A percentile compares a stretch with the other conserved stretches of the same genome.
Conservation (phyloP, 2,888 invertebrate species). For the Empis stercorea region DNA sequence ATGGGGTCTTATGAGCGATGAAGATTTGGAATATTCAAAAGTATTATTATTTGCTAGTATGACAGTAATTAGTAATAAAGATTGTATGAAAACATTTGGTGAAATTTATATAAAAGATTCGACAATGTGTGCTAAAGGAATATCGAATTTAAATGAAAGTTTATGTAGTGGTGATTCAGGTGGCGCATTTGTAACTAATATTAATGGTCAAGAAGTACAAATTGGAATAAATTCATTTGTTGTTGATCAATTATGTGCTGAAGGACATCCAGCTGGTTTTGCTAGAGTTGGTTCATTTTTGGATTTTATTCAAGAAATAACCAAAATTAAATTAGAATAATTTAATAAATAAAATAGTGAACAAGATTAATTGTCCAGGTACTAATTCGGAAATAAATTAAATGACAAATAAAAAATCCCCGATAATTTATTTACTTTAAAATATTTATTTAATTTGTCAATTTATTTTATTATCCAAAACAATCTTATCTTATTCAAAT, state of each 20-base stretch:
- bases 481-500: too few species aligned
- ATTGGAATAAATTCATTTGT: slow-evolving; percentile 33
- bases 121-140: slow-evolving; percentile 25
- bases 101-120: slow-evolving; percentile 17
- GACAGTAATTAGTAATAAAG: slow-evolving; percentile 21
- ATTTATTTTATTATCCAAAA: too few species aligned
- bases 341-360: too few species aligned
- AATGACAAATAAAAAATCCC: too few species aligned
- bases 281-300: slow-evolving; percentile 25
- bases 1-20: slow-evolving; percentile 26
- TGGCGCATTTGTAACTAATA: slow-evolving; percentile 22
- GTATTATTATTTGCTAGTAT: slow-evolving; percentile 23
- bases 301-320: slow-evolving; percentile 19
- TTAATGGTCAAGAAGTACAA: slow-evolving; percentile 18
- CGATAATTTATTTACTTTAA: too few species aligned
- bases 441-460: too few species aligned
- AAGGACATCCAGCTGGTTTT: slow-evolving; percentile 27
- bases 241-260: slow-evolving; percentile 25
- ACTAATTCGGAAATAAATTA: too few species aligned
- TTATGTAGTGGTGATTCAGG: slow-evolving; percentile 33
- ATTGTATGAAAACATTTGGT: slow-evolving; percentile 20
- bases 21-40: slow-evolving; percentile 24
- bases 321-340: slow-evolving; percentile 5
- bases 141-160: slow-evolving; percentile 22
- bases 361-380: too few species aligned